A percentile compares a stretch with the other conserved stretches of the same genome.
Conservation (phyloP, 2,888 invertebrate species). For the Drosophila limbata region DNA sequence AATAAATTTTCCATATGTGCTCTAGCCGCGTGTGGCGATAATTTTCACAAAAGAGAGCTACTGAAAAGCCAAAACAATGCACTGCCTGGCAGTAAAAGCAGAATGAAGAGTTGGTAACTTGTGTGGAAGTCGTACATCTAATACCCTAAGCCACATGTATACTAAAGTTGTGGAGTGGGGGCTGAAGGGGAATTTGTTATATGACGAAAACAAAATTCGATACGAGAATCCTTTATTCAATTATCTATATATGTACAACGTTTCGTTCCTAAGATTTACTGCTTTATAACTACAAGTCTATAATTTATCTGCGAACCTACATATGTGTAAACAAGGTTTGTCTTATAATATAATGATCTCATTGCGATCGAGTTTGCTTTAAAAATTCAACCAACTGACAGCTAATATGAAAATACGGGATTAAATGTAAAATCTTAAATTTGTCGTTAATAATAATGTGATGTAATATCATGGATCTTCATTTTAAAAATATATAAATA, state of each 20-base stretch:
- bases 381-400: no score
- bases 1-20: slow-evolving; percentile 67
- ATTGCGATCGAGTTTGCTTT: no score
- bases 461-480: no score
- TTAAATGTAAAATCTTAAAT: no score
- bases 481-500: no score
- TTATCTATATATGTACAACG: not conserved
- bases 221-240: not conserved
- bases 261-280: no score
- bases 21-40: slow-evolving; percentile 62
- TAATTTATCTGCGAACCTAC: no score
- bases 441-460: no score
- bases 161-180: not conserved
- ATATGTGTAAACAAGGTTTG: no score
- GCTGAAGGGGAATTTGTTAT: not conserved
- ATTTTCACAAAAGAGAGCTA: slow-evolving; percentile 58
- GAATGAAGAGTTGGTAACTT: not conserved
- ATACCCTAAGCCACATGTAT: not conserved
- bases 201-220: not conserved
- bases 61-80: slow-evolving; percentile 46
- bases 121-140: not conserved
- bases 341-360: no score
- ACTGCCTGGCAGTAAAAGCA: slow-evolving; percentile 6
- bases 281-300: no score
- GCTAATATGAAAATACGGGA: no score